Evolutionary conservation across 2,888 invertebrate species (phyloP).

Genomic region (Pseudococcus longispinus): DNA sequence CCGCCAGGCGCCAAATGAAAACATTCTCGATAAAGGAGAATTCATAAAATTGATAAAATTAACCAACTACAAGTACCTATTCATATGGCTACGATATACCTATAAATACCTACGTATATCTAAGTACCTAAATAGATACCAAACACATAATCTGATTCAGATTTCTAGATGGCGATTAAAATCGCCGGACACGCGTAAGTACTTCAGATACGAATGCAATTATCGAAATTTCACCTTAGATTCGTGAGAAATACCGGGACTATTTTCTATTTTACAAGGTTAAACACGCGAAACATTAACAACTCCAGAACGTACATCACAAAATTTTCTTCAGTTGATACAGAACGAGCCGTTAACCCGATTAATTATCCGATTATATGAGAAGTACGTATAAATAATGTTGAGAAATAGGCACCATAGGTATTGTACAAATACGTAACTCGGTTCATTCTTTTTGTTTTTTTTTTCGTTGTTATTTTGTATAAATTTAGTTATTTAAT

Average conservation of each 20-base stretch:
- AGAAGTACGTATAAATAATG: neutral
- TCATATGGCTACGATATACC: neutral
- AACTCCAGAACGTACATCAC: neutral
- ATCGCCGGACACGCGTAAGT: neutral
- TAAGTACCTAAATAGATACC: neutral
- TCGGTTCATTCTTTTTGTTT: neutral
- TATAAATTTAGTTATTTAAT: constrained; percentile 4
- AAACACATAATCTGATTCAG: neutral
- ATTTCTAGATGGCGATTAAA: neutral
- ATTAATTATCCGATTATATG: constrained; percentile 6
- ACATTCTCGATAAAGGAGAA: too few relatives aligned
- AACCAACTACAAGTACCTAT: neutral
- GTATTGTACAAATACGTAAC: neutral
- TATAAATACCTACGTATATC: too few relatives aligned
- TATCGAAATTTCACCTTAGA: constrained; percentile 17
- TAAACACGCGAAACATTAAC: constrained; percentile 23
- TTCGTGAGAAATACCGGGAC: constrained; percentile 2
- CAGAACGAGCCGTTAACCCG: neutral
- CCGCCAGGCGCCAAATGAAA: too few relatives aligned
- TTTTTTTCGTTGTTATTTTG: neutral
- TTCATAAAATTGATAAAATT: neutral
- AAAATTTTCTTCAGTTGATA: neutral
- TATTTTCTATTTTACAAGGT: constrained; percentile 28
- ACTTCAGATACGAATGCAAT: neutral
- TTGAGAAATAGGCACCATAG: neutral